Percentiles rank a stretch among this genome's conserved stretches.
phyloP scores from a whole-genome alignment of 1,140 invertebrate species.

The Heterodera carotae region DNA sequence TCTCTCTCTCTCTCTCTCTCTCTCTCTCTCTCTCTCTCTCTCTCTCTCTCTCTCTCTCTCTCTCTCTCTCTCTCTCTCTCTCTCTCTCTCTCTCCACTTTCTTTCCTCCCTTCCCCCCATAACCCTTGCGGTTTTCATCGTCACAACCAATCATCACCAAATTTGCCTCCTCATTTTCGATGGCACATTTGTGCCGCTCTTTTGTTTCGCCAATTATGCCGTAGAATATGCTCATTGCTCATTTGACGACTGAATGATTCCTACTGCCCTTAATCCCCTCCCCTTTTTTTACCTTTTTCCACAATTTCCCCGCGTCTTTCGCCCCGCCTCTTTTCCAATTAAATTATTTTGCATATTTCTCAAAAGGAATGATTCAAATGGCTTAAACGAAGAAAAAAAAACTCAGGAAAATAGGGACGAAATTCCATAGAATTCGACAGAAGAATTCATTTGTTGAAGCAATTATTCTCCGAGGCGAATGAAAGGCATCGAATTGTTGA shows the following conservation, averaged over 20 bases:
- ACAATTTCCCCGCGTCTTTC: not conserved
- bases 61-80: no score
- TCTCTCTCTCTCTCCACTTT: not conserved
- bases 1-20: not conserved
- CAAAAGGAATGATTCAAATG: not conserved
- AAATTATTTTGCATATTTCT: conserved; percentile 1
- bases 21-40: no score
- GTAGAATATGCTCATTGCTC: not conserved
- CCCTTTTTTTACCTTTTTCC: not conserved
- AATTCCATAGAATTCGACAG: not conserved
- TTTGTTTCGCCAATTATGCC: conserved; percentile 21
- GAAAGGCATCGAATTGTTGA: conserved; percentile 4
- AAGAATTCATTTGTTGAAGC: not conserved
- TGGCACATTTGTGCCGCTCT: not conserved
- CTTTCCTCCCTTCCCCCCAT: not conserved
- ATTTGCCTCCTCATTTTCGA: not conserved
- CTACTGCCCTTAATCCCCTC: not conserved
- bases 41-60: not conserved
- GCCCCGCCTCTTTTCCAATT: not conserved
- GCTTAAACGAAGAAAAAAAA: not conserved
- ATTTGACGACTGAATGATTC: not conserved
- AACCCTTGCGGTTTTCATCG: no score
- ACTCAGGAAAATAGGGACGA: not conserved
- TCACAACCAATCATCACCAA: not conserved
- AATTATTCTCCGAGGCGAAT: not conserved